phyloP scores from a whole-genome alignment of 2,888 invertebrate species.

The Cartodere bifasciata region DNA sequence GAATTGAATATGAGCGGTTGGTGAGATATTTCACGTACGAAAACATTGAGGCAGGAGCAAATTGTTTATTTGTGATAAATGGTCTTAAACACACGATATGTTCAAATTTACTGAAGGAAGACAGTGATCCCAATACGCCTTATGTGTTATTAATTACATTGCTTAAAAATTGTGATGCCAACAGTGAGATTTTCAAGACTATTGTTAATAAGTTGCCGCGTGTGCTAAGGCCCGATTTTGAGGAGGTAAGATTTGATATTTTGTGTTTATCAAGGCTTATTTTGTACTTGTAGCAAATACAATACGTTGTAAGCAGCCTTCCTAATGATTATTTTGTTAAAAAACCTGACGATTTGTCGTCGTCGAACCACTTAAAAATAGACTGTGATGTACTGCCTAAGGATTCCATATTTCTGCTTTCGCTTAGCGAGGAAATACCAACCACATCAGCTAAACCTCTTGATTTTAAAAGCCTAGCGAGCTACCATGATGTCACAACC shows the following conservation, averaged over 20 bases:
- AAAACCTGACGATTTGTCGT: too few species aligned
- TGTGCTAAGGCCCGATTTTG: not conserved
- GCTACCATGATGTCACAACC: not conserved
- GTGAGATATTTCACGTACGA: not conserved
- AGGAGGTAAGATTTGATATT: not conserved
- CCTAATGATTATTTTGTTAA: conserved; percentile 1
- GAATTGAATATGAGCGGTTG: not conserved
- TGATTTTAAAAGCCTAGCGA: not conserved
- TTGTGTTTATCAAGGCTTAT: not conserved
- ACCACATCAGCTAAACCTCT: not conserved
- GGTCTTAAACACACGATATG: not conserved
- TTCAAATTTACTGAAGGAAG: too few species aligned
- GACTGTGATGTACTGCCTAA: too few species aligned
- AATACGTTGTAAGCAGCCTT: not conserved
- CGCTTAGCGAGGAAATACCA: not conserved
- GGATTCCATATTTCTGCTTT: not conserved
- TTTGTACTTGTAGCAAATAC: not conserved
- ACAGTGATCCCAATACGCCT: not conserved
- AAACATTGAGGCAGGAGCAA: not conserved
- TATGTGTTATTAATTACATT: not conserved
- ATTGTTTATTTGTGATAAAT: not conserved
- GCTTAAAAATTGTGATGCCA: not conserved
- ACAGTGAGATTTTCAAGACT: not conserved
- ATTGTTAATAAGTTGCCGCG: not conserved
- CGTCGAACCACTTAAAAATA: too few species aligned